Evolutionary conservation across 2,797 vertebrate species (phyloP), one percentile per base, ranked within the genome.

Genomic region (Acipenser oxyrinchus): DNA sequence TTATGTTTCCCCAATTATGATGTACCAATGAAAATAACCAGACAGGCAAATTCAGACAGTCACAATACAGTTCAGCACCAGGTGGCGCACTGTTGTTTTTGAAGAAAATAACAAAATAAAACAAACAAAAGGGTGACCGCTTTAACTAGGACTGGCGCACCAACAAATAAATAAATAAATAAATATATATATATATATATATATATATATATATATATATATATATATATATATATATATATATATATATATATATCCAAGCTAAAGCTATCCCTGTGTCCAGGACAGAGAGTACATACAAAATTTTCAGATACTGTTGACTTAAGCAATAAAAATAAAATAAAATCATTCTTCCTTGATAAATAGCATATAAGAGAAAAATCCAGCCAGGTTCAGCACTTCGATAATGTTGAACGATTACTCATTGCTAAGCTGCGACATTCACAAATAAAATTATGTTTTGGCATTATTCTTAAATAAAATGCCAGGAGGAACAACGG

Each of bases 251-350:
- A 13, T 64, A 49, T 1, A 11, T 9, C 15, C 15, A 37, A 37
- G 23, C 23, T 37, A 37, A 37, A 37, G 23, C 23, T 37, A 37
- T 37, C 4, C 48, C 15, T 10, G 49, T 10, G 4, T 37, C 4
- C n/a, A n/a, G 6, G 13, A 18, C 59, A 13, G 7, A 13, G 7
- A 13, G 59, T 8, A 13, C 37, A 48, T 11, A 53, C 63, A 59
- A 62, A 65, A 70, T 79, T 74, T 73, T 74, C 70, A 77, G 71
- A 77, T 69, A 64, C 55, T 73, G 71, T 78, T 76, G 75, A 80
- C 1, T 4, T 60, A 73, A 76, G 65, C 60, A 79, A 68, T 75
- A 76, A 72, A 72, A 65, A 70, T 60, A 72, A 69, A 69, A 70
- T 66, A 67, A 71, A 66, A 73, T 23, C 48, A 65, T 1, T 23